Evolutionary conservation across 2,797 vertebrate species (phyloP).

Genomic region (Rhodeus uyekii): DNA sequence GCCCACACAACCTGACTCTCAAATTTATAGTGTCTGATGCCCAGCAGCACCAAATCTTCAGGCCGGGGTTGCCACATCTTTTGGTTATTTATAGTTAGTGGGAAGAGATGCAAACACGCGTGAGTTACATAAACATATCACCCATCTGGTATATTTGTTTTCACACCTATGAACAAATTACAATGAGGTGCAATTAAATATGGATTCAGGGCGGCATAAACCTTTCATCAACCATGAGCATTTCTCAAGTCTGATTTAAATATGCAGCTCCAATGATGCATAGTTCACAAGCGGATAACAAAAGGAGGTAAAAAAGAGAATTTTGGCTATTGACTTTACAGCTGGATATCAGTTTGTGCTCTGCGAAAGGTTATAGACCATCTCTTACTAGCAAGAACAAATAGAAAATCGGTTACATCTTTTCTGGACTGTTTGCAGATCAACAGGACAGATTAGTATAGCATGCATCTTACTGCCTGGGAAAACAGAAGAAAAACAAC

Average conservation of each 20-base stretch:
- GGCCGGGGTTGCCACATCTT: conserved; percentile 67
- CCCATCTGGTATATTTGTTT: conserved; percentile 47
- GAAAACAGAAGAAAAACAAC: background rate
- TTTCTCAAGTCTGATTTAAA: conserved; percentile 58
- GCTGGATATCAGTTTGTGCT: background rate
- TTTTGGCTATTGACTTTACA: background rate
- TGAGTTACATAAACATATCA: conserved; percentile 47
- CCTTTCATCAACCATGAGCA: conserved; percentile 63
- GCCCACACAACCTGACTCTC: conserved; percentile 76
- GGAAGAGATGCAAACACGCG: conserved; percentile 40
- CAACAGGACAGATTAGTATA: background rate
- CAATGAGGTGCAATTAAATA: conserved; percentile 51
- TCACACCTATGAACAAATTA: conserved; percentile 47
- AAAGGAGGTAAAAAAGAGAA: conserved; percentile 35
- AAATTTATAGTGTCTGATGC: conserved; percentile 74
- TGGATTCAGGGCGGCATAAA: conserved; percentile 54
- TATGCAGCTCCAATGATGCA: conserved; percentile 70
- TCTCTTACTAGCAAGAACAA: background rate
- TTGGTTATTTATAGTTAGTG: conserved; percentile 66
- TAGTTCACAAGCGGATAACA: conserved; percentile 67
- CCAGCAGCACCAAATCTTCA: conserved; percentile 75
- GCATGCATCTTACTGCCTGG: background rate
- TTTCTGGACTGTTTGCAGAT: background rate
- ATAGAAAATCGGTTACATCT: background rate
- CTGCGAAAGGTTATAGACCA: background rate